Conservation (phyloP, 2,113 vertebrate species). For the Callocephalon fimbriatum region DNA sequence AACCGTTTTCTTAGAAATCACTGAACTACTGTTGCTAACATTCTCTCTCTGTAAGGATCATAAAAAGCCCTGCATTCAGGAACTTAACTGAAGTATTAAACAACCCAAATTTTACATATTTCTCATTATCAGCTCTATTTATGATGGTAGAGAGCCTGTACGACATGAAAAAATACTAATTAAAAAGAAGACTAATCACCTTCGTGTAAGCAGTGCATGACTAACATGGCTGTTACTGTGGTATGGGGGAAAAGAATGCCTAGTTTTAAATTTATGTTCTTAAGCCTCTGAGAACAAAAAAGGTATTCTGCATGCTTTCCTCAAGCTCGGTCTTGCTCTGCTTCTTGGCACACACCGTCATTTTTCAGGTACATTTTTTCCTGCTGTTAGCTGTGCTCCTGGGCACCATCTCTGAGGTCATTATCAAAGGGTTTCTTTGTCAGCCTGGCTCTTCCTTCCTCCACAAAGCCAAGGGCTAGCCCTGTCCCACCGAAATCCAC, state of each 20-base stretch:
- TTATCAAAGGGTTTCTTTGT: background rate
- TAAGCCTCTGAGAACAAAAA: background rate
- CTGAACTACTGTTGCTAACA: background rate
- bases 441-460: background rate
- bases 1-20: background rate
- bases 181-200: background rate
- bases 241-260: background rate
- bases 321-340: background rate
- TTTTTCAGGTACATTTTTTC: background rate
- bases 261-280: background rate
- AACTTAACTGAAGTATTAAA: background rate
- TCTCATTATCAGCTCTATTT: background rate
- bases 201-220: background rate
- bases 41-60: background rate
- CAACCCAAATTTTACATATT: background rate
- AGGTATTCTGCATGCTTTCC: background rate
- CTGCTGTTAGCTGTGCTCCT: background rate
- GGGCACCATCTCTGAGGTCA: background rate
- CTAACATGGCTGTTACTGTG: fast-evolving
- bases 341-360: background rate
- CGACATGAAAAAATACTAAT: background rate
- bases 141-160: background rate
- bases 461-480: background rate
- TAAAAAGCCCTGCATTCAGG: background rate
- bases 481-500: background rate